phyloP scores from a whole-genome alignment of 2,113 vertebrate species.

The Ammodytes dubius region DNA sequence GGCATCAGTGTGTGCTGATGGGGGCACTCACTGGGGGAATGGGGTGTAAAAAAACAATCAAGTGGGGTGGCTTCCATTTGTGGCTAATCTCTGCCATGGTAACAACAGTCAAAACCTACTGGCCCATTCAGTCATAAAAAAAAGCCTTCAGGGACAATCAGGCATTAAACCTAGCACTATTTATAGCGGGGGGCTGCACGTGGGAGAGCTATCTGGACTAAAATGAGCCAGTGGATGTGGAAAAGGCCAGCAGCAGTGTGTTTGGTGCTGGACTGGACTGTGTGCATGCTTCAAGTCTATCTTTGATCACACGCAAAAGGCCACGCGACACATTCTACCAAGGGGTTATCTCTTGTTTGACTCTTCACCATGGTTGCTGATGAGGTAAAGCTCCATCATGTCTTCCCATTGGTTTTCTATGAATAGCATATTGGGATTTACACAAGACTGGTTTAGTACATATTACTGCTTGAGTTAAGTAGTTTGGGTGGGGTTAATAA shows the following conservation, averaged over 20 bases:
- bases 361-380: constrained; percentile 7
- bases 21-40: not conserved
- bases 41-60: not conserved
- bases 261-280: not conserved
- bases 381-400: rapidly evolving
- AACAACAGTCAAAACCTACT: constrained; percentile 45
- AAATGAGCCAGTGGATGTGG: constrained; percentile 44
- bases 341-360: constrained; percentile 19
- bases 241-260: constrained; percentile 45
- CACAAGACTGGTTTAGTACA: constrained; percentile 1
- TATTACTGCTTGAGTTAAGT: not conserved
- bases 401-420: constrained; percentile 18
- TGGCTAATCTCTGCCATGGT: constrained; percentile 57
- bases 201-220: constrained; percentile 62
- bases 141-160: constrained; percentile 56
- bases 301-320: constrained; percentile 35
- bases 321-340: not conserved
- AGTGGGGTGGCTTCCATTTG: constrained; percentile 52
- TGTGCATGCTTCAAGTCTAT: constrained; percentile 43
- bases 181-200: constrained; percentile 59
- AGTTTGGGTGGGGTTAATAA: not conserved
- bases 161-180: constrained; percentile 64
- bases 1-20: not conserved
- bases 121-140: constrained; percentile 43
- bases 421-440: constrained; percentile 14